Conservation (phyloP, 2,797 vertebrate species). For the Pseudomugil tenellus region DNA sequence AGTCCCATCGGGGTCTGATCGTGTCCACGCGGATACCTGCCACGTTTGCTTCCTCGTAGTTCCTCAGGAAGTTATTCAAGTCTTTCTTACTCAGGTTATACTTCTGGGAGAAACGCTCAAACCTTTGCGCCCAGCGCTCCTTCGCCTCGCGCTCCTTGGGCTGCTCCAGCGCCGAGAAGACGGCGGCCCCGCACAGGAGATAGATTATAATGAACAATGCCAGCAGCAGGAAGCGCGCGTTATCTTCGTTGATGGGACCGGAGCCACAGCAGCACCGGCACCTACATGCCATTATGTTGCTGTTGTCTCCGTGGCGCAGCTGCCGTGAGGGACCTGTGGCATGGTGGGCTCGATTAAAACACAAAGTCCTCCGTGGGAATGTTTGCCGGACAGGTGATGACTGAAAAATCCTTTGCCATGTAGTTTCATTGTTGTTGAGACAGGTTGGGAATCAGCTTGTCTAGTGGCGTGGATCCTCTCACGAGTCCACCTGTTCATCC, state of each 20-base stretch:
- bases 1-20: conserved; percentile 91
- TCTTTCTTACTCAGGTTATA: conserved; percentile 89
- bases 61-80: conserved; percentile 86
- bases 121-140: conserved; percentile 88
- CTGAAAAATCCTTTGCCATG: conserved; percentile 27
- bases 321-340: conserved; percentile 48
- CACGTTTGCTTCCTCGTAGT: conserved; percentile 90
- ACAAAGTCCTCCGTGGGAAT: conserved; percentile 26
- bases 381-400: neutral
- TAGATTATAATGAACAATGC: conserved; percentile 89
- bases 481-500: neutral
- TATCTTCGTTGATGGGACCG: conserved; percentile 89
- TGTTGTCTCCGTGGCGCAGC: conserved; percentile 49
- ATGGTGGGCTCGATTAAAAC: conserved; percentile 46
- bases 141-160: conserved; percentile 89
- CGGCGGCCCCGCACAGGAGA: conserved; percentile 91
- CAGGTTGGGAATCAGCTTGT: neutral
- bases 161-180: conserved; percentile 93
- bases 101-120: conserved; percentile 88
- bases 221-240: conserved; percentile 90
- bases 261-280: conserved; percentile 83
- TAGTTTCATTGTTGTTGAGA: neutral
- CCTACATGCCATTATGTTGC: conserved; percentile 86
- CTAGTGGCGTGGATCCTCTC: neutral
- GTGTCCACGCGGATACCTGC: conserved; percentile 90